phyloP scores from a whole-genome alignment of 2,888 invertebrate genomes.

The Zhuqinia jingwanae region DNA sequence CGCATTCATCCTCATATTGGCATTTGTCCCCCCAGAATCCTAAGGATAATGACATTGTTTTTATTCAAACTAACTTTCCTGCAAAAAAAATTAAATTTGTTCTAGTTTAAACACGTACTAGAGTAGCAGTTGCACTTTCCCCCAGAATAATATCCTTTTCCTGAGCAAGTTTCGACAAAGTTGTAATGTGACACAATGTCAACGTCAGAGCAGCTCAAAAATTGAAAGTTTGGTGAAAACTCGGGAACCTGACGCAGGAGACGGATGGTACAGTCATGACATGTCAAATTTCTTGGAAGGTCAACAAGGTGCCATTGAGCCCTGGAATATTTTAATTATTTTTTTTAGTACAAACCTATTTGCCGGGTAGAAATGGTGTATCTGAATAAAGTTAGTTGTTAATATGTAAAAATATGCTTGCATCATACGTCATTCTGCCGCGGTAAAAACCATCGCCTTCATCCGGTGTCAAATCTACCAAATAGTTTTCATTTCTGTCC shows the following conservation, averaged over 20 bases:
- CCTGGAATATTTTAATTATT: slow-evolving; percentile 83
- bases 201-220: slow-evolving; percentile 98
- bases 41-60: too few relatives aligned
- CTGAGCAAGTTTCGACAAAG: slow-evolving; percentile 92
- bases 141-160: slow-evolving; percentile 89
- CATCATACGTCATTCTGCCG: slow-evolving; percentile 90
- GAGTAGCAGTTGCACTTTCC: slow-evolving; percentile 80
- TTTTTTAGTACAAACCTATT: too few relatives aligned
- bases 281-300: slow-evolving; percentile 90
- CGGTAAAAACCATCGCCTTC: slow-evolving; percentile 89
- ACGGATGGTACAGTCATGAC: slow-evolving; percentile 93
- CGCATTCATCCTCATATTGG: slow-evolving; percentile 77
- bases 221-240: slow-evolving; percentile 91
- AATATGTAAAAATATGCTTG: not conserved
- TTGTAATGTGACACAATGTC: slow-evolving; percentile 85
- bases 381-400: too few relatives aligned
- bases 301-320: slow-evolving; percentile 91
- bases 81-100: slow-evolving; percentile 22
- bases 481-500: slow-evolving; percentile 90
- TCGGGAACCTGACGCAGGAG: slow-evolving; percentile 94
- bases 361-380: too few relatives aligned
- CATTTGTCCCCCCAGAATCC: slow-evolving; percentile 77
- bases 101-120: slow-evolving; percentile 55
- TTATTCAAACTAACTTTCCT: not conserved
- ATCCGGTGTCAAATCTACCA: slow-evolving; percentile 91